These are phyloP conservation scores for Phaedon cochleariae DNA, from an alignment of 2,888 invertebrate species.

Conservation along the genomic window DNA sequence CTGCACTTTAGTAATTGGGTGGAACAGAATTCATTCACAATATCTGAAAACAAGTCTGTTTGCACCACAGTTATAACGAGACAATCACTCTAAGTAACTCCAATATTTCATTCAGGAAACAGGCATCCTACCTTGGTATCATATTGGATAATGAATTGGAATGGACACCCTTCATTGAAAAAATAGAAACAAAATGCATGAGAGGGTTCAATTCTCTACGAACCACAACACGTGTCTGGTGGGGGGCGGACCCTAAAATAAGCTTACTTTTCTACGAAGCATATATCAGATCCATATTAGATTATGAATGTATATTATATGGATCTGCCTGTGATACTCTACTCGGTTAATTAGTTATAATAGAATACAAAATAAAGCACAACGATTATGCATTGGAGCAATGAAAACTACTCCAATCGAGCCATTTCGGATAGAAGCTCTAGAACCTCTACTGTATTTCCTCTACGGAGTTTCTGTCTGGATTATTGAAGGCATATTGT, in stretches of 20 bases:
- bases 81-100: not conserved
- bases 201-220: not conserved
- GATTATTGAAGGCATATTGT: too few relatives aligned
- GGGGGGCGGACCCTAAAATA: not conserved
- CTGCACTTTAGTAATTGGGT: not conserved
- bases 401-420: too few relatives aligned
- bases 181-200: not conserved
- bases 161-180: not conserved
- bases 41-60: not conserved
- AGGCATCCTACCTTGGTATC: not conserved
- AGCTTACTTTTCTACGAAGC: not conserved
- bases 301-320: not conserved
- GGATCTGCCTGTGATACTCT: not conserved
- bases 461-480: too few relatives aligned
- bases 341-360: not conserved
- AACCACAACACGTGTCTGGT: conserved; percentile 1
- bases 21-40: not conserved
- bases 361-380: not conserved
- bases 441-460: too few relatives aligned
- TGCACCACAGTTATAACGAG: not conserved
- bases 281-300: not conserved
- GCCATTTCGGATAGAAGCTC: too few relatives aligned
- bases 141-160: not conserved
- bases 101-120: conserved; percentile 2
- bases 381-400: too few relatives aligned